Percentiles rank a stretch among this genome's conserved stretches.
phyloP scores from a whole-genome alignment of 2,888 invertebrate genomes.

The Drosophila aldrichi region DNA sequence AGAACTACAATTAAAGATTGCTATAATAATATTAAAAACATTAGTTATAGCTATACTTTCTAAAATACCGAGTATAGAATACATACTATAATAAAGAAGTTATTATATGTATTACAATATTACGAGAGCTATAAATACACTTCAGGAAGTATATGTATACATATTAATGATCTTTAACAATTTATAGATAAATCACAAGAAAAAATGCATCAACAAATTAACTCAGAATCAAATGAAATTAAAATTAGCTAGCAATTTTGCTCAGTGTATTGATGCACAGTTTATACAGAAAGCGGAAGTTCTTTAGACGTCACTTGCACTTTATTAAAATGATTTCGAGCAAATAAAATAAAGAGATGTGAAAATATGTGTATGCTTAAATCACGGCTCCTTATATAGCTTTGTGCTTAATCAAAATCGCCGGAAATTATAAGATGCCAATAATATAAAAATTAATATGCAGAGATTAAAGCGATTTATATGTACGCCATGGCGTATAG shows the following conservation, averaged over 20 bases:
- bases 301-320: slow-evolving; percentile 55
- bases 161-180: no score
- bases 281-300: slow-evolving; percentile 46
- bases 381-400: slow-evolving; percentile 55
- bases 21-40: no score
- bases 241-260: neutral
- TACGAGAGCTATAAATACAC: no score
- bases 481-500: slow-evolving; percentile 66
- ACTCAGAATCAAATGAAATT: neutral
- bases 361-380: slow-evolving; percentile 24
- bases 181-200: no score
- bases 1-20: no score
- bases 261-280: slow-evolving; percentile 24
- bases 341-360: slow-evolving; percentile 11
- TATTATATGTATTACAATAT: no score
- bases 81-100: no score
- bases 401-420: slow-evolving; percentile 62
- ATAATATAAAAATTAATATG: slow-evolving; percentile 77
- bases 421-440: slow-evolving; percentile 70
- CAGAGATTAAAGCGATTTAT: slow-evolving; percentile 79
- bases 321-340: slow-evolving; percentile 36
- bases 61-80: no score
- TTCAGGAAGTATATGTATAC: no score
- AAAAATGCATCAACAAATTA: no score
- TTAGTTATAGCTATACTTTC: no score